A percentile compares a stretch with the other conserved stretches of the same genome.
These are phyloP conservation scores for Dicycla oo DNA, from an alignment of 2,888 invertebrate species.

Conservation along the genomic window DNA sequence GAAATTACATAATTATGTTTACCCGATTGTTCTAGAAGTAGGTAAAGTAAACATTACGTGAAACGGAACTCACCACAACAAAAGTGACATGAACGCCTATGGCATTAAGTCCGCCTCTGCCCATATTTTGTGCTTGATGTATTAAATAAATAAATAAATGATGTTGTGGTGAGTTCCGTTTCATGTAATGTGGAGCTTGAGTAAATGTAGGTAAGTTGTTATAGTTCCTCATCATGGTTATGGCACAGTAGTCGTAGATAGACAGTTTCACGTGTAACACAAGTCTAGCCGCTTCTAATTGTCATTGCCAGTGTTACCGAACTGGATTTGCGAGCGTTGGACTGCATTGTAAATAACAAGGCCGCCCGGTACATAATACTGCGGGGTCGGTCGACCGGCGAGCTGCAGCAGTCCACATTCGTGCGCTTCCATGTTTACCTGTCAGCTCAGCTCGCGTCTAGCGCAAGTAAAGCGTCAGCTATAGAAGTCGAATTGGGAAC, in stretches of 20 bases:
- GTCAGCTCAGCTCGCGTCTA: not conserved
- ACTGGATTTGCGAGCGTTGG: not conserved
- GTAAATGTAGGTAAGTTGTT: not conserved
- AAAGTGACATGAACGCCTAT: no score
- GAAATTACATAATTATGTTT: no score
- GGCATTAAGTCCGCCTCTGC: no score
- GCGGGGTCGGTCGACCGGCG: constrained; percentile 20
- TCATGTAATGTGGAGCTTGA: not conserved
- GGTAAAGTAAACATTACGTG: no score
- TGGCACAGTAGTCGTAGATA: constrained; percentile 47
- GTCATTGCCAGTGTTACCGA: not conserved
- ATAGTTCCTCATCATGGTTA: constrained; percentile 11
- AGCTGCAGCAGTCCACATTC: not conserved
- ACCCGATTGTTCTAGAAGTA: not conserved
- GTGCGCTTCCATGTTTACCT: constrained; percentile 9
- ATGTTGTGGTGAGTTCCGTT: not conserved
- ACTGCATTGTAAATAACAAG: constrained; percentile 30
- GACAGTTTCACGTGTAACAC: not conserved
- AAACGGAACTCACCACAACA: no score
- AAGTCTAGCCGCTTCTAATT: not conserved
- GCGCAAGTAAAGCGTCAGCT: not conserved
- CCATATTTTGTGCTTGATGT: no score
- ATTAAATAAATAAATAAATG: no score
- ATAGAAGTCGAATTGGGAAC: not conserved
- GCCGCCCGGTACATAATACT: constrained; percentile 51